These are phyloP conservation scores for Corynorhinus townsendii DNA, from an alignment of 2,113 vertebrate genomes.

Conservation along the genomic window DNA sequence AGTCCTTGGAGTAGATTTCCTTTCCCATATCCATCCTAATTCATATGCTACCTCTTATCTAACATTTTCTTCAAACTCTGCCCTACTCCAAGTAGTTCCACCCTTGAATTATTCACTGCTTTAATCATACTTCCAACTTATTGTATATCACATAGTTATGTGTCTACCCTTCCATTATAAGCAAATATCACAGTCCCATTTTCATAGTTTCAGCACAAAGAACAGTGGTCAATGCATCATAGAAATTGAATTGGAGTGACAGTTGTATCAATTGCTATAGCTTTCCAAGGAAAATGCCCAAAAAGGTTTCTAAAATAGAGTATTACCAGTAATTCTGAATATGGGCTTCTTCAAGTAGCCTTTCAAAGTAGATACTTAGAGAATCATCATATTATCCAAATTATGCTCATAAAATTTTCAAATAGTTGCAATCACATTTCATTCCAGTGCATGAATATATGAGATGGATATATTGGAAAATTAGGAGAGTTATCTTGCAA, in stretches of 20 bases:
- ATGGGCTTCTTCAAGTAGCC: not conserved
- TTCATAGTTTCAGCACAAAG: not conserved
- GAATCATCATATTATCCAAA: not conserved
- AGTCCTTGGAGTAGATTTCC: not conserved
- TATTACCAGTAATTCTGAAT: not conserved
- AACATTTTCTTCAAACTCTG: not conserved
- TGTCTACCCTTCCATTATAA: not conserved
- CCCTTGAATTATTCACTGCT: not conserved
- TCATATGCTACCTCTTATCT: not conserved
- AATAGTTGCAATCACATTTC: not conserved
- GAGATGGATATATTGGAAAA: not conserved
- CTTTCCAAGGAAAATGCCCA: not conserved
- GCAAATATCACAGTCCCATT: not conserved
- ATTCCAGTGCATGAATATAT: not conserved
- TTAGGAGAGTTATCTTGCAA: not conserved
- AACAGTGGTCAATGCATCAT: not conserved
- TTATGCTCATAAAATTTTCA: not conserved
- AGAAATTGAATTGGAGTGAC: not conserved
- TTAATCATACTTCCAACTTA: not conserved
- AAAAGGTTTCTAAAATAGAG: not conserved
- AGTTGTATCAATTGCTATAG: not conserved
- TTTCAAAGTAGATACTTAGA: not conserved
- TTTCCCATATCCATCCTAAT: conserved; percentile 16
- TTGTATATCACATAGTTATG: not conserved
- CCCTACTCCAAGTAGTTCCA: not conserved